Percentiles rank a stretch among this genome's conserved stretches.
These are phyloP conservation scores for Chaetops frenatus DNA, from an alignment of 2,113 vertebrate genomes.

Conservation along the genomic window DNA sequence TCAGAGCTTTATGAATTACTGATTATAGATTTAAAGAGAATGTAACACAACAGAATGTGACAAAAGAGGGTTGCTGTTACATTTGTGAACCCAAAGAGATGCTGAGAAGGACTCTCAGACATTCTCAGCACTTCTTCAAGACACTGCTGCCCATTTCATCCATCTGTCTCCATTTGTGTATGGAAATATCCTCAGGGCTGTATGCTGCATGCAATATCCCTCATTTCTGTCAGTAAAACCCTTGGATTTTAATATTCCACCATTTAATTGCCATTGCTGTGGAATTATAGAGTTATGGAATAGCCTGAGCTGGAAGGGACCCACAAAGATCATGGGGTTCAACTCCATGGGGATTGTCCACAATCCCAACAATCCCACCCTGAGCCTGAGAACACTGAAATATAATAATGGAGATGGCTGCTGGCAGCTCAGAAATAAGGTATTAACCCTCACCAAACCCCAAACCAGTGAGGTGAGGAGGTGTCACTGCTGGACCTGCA, in stretches of 20 bases:
- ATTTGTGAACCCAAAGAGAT: not conserved
- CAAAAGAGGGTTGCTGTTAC: not conserved
- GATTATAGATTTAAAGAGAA: not conserved
- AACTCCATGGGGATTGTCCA: not conserved
- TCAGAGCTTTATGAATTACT: not conserved
- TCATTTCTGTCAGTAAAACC: not conserved
- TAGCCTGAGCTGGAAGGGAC: not conserved
- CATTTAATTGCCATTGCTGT: not conserved
- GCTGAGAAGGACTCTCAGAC: not conserved
- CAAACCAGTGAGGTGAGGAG: rapidly evolving
- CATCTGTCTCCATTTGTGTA: not conserved
- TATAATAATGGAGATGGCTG: rapidly evolving
- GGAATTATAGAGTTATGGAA: not conserved
- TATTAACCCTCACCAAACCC: not conserved
- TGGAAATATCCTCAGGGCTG: not conserved
- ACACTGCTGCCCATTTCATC: not conserved
- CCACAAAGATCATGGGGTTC: not conserved
- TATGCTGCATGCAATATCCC: rapidly evolving
- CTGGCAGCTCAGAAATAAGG: not conserved
- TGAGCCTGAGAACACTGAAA: not conserved
- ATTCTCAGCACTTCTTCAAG: not conserved
- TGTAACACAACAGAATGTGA: not conserved
- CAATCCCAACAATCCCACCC: not conserved
- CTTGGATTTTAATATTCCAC: not conserved
- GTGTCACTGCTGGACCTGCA: not conserved